These are phyloP conservation scores for Caerostris darwini DNA, from an alignment of 1,140 invertebrate genomes.

Conservation along the genomic window DNA sequence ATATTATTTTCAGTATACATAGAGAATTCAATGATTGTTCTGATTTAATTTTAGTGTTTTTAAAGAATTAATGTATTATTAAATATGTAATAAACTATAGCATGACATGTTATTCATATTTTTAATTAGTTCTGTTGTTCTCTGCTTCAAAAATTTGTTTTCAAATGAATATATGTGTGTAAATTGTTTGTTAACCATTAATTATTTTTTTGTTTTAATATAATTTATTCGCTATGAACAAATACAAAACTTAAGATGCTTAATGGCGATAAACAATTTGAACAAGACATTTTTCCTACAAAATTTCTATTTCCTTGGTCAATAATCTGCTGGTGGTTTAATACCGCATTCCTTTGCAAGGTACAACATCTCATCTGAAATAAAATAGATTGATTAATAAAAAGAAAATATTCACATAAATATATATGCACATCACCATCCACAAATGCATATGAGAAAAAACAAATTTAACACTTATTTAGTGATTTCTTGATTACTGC, in stretches of 20 bases:
- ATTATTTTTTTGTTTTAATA: background rate
- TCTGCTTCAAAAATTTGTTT: too few species aligned
- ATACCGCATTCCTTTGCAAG: constrained; percentile 63
- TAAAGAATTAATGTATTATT: too few species aligned
- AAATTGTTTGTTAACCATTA: too few species aligned
- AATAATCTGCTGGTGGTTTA: constrained; percentile 43
- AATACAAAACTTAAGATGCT: constrained; percentile 3
- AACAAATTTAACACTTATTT: background rate
- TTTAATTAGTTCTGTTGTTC: too few species aligned
- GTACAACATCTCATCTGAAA: constrained; percentile 59
- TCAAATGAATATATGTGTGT: too few species aligned
- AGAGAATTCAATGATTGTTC: too few species aligned
- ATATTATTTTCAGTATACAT: too few species aligned
- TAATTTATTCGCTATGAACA: constrained; percentile 18
- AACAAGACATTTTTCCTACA: background rate
- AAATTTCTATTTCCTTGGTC: constrained; percentile 4
- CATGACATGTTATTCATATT: too few species aligned
- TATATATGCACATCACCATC: background rate
- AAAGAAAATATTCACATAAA: too few species aligned
- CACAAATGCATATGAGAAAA: background rate
- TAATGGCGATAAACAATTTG: background rate
- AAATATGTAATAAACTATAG: too few species aligned
- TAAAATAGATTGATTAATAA: background rate
- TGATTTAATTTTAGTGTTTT: too few species aligned
- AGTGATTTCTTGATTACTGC: background rate